Evolutionary conservation across 2,113 vertebrate genomes (phyloP).

Genomic region (Pipa parva): DNA sequence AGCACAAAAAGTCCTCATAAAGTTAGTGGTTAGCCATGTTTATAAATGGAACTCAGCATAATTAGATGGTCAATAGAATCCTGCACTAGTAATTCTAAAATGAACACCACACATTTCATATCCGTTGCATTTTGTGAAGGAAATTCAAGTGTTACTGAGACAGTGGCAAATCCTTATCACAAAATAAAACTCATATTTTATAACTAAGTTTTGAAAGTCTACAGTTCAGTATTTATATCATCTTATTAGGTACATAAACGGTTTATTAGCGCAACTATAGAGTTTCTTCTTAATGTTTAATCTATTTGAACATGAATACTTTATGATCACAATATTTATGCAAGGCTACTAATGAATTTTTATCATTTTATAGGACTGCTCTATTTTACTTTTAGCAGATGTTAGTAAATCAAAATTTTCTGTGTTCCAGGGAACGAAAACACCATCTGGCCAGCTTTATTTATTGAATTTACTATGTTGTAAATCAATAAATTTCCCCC

Average conservation of each 20-base stretch:
- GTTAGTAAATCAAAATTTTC: conserved; percentile 48
- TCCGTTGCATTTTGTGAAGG: conserved; percentile 50
- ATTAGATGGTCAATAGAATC: conserved; percentile 81
- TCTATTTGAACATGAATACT: conserved; percentile 50
- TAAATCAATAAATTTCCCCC: conserved; percentile 59
- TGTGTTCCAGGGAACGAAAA: conserved; percentile 47
- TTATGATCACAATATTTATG: conserved; percentile 43
- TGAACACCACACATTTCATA: conserved; percentile 64
- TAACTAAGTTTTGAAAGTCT: conserved; percentile 38
- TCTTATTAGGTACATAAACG: conserved; percentile 54
- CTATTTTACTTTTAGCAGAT: conserved; percentile 39
- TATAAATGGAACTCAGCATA: conserved; percentile 88
- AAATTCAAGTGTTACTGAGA: conserved; percentile 37
- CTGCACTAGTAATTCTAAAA: conserved; percentile 74
- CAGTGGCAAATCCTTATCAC: conserved; percentile 36
- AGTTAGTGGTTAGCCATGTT: conserved; percentile 84
- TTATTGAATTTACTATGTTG: conserved; percentile 54
- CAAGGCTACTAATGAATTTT: conserved; percentile 44
- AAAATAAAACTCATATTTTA: conserved; percentile 6
- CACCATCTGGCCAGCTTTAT: conserved; percentile 52
- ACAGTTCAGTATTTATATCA: conserved; percentile 46
- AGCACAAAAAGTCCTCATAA: conserved; percentile 87
- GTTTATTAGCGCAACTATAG: conserved; percentile 46
- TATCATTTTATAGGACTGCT: conserved; percentile 46
- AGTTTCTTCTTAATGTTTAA: conserved; percentile 41